Percentiles rank a stretch among this genome's conserved stretches.
These are phyloP conservation scores for Trachymyrmex cornetzi DNA, from an alignment of 1,140 invertebrate genomes.

Conservation along the genomic window DNA sequence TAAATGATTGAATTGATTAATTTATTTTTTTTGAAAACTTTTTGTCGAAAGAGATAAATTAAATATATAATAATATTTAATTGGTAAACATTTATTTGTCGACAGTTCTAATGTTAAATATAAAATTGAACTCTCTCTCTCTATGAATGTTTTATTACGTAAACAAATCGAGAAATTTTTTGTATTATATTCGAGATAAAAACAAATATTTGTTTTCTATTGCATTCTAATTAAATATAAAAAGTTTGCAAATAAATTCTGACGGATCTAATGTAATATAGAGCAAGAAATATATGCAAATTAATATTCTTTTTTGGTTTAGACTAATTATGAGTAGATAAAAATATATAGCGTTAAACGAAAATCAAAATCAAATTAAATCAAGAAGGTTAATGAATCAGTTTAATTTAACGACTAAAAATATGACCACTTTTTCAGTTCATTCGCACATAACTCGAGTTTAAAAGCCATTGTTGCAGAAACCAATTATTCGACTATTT, in stretches of 20 bases:
- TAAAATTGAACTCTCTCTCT: background rate
- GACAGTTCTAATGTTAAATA: background rate
- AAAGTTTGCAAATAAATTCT: background rate
- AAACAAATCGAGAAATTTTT: background rate
- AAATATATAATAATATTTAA: background rate
- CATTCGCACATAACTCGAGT: constrained; percentile 23
- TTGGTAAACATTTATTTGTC: background rate
- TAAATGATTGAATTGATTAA: background rate
- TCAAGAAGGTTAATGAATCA: constrained; percentile 24
- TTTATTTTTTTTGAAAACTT: background rate
- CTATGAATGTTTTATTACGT: background rate
- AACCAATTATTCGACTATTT: constrained; percentile 35
- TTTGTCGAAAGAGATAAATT: background rate
- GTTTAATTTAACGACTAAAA: constrained; percentile 18
- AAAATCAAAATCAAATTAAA: constrained; percentile 31
- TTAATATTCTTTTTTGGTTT: background rate
- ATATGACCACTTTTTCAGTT: constrained; percentile 23
- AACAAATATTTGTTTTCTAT: background rate
- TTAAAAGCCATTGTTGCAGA: constrained; percentile 25
- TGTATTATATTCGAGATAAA: background rate
- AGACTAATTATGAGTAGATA: background rate
- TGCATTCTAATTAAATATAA: background rate
- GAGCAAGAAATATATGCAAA: background rate
- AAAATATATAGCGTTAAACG: background rate
- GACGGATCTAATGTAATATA: background rate